These are phyloP conservation scores for Ochropleura plecta DNA, from an alignment of 2,888 invertebrate species.

Conservation along the genomic window DNA sequence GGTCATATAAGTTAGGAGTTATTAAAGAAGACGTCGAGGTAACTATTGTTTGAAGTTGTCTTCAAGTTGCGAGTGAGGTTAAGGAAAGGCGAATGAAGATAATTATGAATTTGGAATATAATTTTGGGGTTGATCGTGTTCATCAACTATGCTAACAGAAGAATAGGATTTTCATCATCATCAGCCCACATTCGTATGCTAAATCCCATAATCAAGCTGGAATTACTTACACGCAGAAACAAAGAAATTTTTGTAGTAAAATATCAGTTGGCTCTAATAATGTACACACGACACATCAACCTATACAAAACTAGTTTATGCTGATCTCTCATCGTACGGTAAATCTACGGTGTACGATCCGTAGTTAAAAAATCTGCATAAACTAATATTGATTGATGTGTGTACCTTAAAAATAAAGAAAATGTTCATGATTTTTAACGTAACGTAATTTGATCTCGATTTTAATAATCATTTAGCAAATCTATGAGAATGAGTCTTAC, in stretches of 20 bases:
- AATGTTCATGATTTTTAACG: background rate
- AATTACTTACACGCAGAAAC: background rate
- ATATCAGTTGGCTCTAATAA: background rate
- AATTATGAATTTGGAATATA: background rate
- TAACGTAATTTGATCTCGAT: background rate
- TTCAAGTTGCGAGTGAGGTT: slow-evolving; percentile 1
- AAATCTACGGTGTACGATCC: too few relatives aligned
- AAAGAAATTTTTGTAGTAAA: background rate
- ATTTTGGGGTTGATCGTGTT: background rate
- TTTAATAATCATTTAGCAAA: background rate
- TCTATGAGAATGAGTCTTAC: background rate
- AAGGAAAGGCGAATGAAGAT: background rate
- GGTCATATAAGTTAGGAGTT: slow-evolving; percentile 29
- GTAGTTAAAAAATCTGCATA: too few relatives aligned
- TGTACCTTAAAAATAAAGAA: background rate
- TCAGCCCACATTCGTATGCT: background rate
- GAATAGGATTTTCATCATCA: background rate
- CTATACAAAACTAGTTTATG: too few relatives aligned
- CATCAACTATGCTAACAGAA: background rate
- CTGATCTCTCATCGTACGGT: too few relatives aligned
- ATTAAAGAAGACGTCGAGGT: slow-evolving; percentile 21
- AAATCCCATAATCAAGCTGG: background rate
- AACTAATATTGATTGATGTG: too few relatives aligned
- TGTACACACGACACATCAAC: too few relatives aligned
- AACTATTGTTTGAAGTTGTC: slow-evolving; percentile 16